These are phyloP conservation scores for Stylophora pistillata DNA, from an alignment of 64 coral and sea anemone species.

Conservation along the genomic window DNA sequence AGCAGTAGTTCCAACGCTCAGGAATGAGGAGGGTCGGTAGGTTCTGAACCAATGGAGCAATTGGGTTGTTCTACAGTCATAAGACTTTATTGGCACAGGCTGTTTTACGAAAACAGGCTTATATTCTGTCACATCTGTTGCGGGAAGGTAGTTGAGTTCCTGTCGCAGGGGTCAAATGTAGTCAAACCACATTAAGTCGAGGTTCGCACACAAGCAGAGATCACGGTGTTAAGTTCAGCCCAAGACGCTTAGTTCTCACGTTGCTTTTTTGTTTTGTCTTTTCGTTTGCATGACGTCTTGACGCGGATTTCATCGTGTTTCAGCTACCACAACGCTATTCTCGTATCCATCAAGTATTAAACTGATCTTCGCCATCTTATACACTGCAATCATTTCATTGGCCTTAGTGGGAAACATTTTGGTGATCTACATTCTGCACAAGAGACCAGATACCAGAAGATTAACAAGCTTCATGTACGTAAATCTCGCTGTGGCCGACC, in stretches of 20 bases:
- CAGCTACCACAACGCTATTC: not conserved
- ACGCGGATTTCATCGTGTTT: not conserved
- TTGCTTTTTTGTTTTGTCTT: no score
- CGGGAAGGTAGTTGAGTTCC: no score
- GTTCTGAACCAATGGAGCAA: no score
- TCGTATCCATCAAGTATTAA: not conserved
- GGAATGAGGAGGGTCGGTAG: no score
- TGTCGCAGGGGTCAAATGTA: not conserved
- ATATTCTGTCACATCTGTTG: no score
- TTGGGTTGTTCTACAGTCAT: no score
- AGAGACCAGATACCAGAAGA: not conserved
- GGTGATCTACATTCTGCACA: constrained; percentile 24
- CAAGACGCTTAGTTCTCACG: no score
- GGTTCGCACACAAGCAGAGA: no score
- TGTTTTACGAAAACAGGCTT: no score
- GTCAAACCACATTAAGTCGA: not conserved
- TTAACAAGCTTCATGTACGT: constrained; percentile 43
- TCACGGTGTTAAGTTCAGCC: not conserved
- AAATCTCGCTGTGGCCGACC: constrained; percentile 29
- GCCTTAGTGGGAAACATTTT: constrained; percentile 19
- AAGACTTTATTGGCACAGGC: no score
- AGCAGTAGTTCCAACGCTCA: no score
- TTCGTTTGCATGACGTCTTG: not conserved
- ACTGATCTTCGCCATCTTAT: not conserved
- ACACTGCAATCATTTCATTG: not conserved